Percentiles rank a stretch among this genome's conserved stretches.
Evolutionary conservation across 2,888 invertebrate genomes (phyloP).

Genomic region (Platycheirus rosarum): DNA sequence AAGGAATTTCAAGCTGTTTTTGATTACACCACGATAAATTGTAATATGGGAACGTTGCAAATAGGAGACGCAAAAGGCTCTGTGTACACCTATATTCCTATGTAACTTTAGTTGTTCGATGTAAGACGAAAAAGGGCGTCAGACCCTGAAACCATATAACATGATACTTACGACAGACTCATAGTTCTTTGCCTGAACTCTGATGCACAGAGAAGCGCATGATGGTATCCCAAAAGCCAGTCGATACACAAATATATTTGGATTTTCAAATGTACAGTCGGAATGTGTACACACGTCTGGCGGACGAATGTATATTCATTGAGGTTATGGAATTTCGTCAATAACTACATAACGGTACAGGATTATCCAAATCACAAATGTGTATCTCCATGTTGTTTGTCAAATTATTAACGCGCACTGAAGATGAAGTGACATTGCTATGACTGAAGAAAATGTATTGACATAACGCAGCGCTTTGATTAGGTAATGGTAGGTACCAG

Average conservation of each 20-base stretch:
- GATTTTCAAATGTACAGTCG: background rate
- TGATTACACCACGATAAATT: background rate
- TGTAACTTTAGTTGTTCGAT: background rate
- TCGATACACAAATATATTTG: background rate
- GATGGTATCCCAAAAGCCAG: background rate
- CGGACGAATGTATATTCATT: too few species aligned
- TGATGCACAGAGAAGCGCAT: conserved; percentile 11
- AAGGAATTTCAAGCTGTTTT: conserved; percentile 63
- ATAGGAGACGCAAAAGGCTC: background rate
- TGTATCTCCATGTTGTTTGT: too few species aligned
- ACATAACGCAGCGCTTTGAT: too few species aligned
- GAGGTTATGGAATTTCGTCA: too few species aligned
- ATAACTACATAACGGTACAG: too few species aligned
- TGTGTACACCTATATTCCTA: background rate
- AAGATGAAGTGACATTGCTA: too few species aligned
- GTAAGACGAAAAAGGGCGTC: background rate
- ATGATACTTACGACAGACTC: background rate
- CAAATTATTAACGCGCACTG: too few species aligned
- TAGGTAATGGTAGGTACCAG: too few species aligned
- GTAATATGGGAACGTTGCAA: conserved; percentile 28
- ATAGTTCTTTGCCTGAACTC: background rate
- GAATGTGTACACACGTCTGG: too few species aligned
- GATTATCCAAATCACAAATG: too few species aligned
- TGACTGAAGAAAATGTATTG: too few species aligned
- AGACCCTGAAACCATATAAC: conserved; percentile 16